Evolutionary conservation across 2,888 invertebrate genomes (phyloP), one percentile per base, ranked within the genome.

Genomic region (Seladonia tumulorum): DNA sequence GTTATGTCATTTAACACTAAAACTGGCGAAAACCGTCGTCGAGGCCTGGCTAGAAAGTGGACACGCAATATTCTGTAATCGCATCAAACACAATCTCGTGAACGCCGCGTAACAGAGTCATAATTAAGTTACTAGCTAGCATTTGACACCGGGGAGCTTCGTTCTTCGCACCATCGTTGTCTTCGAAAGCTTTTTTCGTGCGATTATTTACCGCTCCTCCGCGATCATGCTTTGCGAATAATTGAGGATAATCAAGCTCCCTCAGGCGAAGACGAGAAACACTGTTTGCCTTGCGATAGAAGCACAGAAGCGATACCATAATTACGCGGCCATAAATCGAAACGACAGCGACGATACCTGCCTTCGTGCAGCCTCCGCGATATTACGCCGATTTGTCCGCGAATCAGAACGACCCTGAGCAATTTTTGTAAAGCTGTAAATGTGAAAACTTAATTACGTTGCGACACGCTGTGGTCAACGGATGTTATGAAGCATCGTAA

Each of bases 291-390:
- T 1, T 5, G 53, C 18, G 25, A 22, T 25, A 29, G 63, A n/a
- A 39, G 53, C 47, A 10, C 66, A 57, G 25, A 45, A 66, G 18
- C 25, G 47, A 63, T 63, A 68, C 45, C 29, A 14, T 73, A 84
- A 80, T 86, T 80, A 77, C n/a, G 35, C 29, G 12, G 80, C 16
- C 45, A 78, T 86, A 75, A 81, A 74, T 79, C 70, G 25, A 66
- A 35, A 18, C 35, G 60, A 39, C 57, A 73, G 14, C 29, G 22
- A 49, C 73, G 49, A 16, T 70, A 29, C 22, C 45, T 29, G 53
- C 18, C 53, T n/a, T 57, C 71, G 25, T 16, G 68, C 42, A 5
- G 4, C 66, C 14, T 66, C 25, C 22, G 45, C 76, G 60, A 79
- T 39, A 39, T 57, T 12, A n/a, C 35, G 18, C 14, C n/a, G 75